Evolutionary conservation across 2,113 vertebrate species (phyloP), one percentile per base, ranked within the genome.

Genomic region (Picathartes gymnocephalus): DNA sequence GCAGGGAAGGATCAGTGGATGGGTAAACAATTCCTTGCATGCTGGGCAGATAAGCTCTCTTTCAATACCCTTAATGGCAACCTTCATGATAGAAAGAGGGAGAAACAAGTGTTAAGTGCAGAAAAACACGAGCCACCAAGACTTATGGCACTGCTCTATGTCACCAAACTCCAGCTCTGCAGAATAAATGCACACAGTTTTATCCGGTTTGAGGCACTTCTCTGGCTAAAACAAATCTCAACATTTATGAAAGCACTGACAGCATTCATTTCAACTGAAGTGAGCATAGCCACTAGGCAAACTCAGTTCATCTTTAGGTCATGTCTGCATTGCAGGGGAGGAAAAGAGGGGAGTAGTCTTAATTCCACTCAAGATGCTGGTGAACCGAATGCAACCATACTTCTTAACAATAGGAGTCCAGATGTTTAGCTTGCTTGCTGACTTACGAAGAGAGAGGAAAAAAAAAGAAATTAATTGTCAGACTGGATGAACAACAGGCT

Each of bases 21-120:
- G 99, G 28, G 99, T 99, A 95, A 99, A 99, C 77, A 99, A 97
- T 79, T 99, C 99, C 96, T 99, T 99, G 96, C 99, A 99, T 61
- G 99, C 98, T 11, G 99, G 99, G 96, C 99, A 99, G 96, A 99
- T 98, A 87, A 99, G 98, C 96, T 99, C 99, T 95, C 98, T 97
- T 97, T 99, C 99, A 3, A 99, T 99, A 97, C 98, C 99, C 96
- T 98, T 99, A 96, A 99, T 99, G 7, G 98, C 97, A 90, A 99
- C 99, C 99, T 98, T 93, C 48, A 93, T 87, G 28, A 64, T 7
- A 96, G 53, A 91, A 92, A 91, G 24, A 88, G 11, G 51, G 44
- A 57, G 64, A 84, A 93, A 93, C 27, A 83, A 86, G 44, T 23
- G 31, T 86, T 86, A 69, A 90, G 74, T 0, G 3, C 57, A 78